phyloP scores from a whole-genome alignment of 2,797 vertebrate genomes.

The Melanotaenia boesemani region DNA sequence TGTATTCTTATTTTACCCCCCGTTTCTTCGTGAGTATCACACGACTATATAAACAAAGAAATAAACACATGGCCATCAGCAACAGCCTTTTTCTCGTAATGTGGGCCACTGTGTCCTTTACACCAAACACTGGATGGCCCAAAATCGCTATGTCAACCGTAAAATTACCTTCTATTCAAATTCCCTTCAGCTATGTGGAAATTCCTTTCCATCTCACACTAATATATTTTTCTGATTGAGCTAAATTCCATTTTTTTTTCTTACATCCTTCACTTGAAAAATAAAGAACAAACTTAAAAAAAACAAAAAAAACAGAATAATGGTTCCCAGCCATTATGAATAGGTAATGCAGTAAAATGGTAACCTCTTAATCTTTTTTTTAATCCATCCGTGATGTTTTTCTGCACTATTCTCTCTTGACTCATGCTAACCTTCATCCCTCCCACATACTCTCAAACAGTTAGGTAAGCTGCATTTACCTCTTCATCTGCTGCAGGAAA shows the following conservation, averaged over 20 bases:
- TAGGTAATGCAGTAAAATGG: conserved; percentile 23
- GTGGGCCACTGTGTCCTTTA: conserved; percentile 27
- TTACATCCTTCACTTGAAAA: not conserved
- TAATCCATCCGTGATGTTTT: conserved; percentile 40
- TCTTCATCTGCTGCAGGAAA: conserved; percentile 53
- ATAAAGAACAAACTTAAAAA: conserved; percentile 23
- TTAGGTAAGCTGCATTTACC: conserved; percentile 53
- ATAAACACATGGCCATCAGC: conserved; percentile 14
- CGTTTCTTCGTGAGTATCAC: not conserved
- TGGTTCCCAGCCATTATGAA: conserved; percentile 35
- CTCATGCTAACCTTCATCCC: conserved; percentile 57
- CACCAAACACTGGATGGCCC: conserved; percentile 23
- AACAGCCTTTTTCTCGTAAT: conserved; percentile 9
- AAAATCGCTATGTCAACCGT: conserved; percentile 66
- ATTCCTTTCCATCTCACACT: conserved; percentile 38
- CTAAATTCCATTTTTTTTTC: conserved; percentile 37
- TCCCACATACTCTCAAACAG: conserved; percentile 43
- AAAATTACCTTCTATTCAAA: conserved; percentile 69
- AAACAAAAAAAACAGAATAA: not conserved
- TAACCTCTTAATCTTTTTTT: conserved; percentile 60
- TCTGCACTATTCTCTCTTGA: conserved; percentile 59
- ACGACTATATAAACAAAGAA: not conserved
- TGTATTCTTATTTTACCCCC: not conserved
- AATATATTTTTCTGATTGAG: conserved; percentile 33
- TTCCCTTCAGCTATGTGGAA: conserved; percentile 53